Conservation (phyloP, 2,888 invertebrate species). For the Drosophila paranaensis region DNA sequence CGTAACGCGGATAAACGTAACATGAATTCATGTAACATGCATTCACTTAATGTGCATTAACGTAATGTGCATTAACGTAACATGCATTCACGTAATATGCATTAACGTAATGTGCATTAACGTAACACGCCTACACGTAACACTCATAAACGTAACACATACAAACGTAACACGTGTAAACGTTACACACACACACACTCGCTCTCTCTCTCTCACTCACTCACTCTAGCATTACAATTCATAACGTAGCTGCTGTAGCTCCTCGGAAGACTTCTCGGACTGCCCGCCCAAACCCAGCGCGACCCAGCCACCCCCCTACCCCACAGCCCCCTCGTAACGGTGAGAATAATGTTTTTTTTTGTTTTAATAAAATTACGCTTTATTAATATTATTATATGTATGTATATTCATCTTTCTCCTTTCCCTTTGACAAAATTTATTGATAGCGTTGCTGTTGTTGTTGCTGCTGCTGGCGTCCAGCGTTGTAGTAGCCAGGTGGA, state of each 20-base stretch:
- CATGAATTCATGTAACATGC: no score
- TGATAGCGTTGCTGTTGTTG: constrained; percentile 58
- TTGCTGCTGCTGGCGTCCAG: constrained; percentile 57
- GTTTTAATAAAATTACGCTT: constrained; percentile 76
- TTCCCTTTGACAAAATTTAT: constrained; percentile 13
- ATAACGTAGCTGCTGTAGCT: constrained; percentile 12
- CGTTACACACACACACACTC: constrained; percentile 8
- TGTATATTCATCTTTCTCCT: constrained; percentile 15
- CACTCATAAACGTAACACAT: no score
- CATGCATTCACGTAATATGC: no score
- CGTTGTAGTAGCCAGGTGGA: constrained; percentile 54
- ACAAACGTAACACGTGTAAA: constrained; percentile 12
- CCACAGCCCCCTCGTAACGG: constrained; percentile 18
- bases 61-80: no score
- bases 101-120: no score
- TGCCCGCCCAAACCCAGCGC: background rate
- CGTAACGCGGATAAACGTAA: no score
- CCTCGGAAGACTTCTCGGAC: constrained; percentile 6
- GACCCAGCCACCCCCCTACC: background rate
- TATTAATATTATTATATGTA: constrained; percentile 66
- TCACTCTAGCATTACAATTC: constrained; percentile 33
- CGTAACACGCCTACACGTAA: no score
- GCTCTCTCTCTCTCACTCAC: background rate
- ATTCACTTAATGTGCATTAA: no score
- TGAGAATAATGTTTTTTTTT: constrained; percentile 48